phyloP scores from a whole-genome alignment of 2,113 vertebrate species.

The Cyanistes caeruleus region DNA sequence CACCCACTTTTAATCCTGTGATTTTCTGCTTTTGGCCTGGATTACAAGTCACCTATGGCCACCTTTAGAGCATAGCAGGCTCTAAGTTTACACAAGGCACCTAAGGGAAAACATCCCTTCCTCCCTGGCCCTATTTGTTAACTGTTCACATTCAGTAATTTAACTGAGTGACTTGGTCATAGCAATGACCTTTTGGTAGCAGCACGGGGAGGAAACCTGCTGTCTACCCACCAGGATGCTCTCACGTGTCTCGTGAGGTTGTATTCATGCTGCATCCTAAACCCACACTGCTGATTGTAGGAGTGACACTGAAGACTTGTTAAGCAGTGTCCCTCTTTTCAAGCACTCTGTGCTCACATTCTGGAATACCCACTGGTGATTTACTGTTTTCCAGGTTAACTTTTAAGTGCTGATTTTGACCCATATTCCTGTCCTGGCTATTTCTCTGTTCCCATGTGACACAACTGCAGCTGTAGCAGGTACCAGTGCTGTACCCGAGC shows the following conservation, averaged over 20 bases:
- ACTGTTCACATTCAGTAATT: background rate
- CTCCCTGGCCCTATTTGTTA: background rate
- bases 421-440: constrained; percentile 5
- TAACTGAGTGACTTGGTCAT: background rate
- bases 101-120: background rate
- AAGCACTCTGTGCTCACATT: background rate
- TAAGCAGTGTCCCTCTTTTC: background rate
- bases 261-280: background rate
- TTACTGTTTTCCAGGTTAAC: constrained; percentile 10
- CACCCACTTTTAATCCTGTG: constrained; percentile 53
- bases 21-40: constrained; percentile 50
- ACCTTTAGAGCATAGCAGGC: background rate
- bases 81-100: constrained; percentile 3
- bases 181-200: background rate
- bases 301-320: background rate
- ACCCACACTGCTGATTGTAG: accelerated
- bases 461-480: background rate
- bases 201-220: background rate
- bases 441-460: background rate
- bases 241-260: background rate
- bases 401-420: constrained; percentile 55
- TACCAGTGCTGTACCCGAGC: background rate
- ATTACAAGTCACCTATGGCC: constrained; percentile 55
- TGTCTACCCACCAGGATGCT: background rate
- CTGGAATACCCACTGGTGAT: background rate